phyloP scores from a whole-genome alignment of 2,113 vertebrate species.

The Morone saxatilis region DNA sequence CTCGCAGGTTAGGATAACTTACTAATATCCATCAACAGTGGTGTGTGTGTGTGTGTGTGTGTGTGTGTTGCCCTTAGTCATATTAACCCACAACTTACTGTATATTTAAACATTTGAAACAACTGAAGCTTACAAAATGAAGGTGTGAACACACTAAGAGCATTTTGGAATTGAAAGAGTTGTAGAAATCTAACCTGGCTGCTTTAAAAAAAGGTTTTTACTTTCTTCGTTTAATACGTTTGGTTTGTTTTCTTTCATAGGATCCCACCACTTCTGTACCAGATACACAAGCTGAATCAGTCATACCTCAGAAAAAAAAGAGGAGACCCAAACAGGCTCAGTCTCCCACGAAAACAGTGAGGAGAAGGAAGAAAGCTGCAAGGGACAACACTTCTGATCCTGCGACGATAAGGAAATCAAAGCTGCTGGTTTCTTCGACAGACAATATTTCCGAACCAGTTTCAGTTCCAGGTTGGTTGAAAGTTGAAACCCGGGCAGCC shows the following conservation, averaged over 20 bases:
- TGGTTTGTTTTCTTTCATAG: slow-evolving; percentile 46
- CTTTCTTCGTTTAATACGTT: neutral
- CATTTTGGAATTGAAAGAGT: neutral
- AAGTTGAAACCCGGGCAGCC: slow-evolving; percentile 3
- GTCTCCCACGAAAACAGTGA: slow-evolving; percentile 38
- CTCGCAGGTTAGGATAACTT: slow-evolving; percentile 55
- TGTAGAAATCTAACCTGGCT: neutral
- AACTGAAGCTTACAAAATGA: neutral
- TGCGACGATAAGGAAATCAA: slow-evolving; percentile 69
- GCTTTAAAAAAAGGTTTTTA: neutral
- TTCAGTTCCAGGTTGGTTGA: slow-evolving; percentile 69
- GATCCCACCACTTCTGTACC: slow-evolving; percentile 32
- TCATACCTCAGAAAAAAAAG: slow-evolving; percentile 66
- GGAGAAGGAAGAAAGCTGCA: slow-evolving; percentile 40
- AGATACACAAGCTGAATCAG: slow-evolving; percentile 30
- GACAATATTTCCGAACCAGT: slow-evolving; percentile 13
- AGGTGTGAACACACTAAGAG: neutral
- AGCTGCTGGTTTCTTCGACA: slow-evolving; percentile 47
- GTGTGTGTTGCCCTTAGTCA: too few relatives aligned
- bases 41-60: too few relatives aligned
- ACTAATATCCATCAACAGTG: neutral
- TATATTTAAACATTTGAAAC: neutral
- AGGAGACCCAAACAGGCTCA: slow-evolving; percentile 52
- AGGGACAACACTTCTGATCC: neutral
- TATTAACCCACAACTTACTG: neutral